Percentiles rank a stretch among this genome's conserved stretches.
Evolutionary conservation across 2,797 vertebrate genomes (phyloP).

Genomic region (Melanogrammus aeglefinus): DNA sequence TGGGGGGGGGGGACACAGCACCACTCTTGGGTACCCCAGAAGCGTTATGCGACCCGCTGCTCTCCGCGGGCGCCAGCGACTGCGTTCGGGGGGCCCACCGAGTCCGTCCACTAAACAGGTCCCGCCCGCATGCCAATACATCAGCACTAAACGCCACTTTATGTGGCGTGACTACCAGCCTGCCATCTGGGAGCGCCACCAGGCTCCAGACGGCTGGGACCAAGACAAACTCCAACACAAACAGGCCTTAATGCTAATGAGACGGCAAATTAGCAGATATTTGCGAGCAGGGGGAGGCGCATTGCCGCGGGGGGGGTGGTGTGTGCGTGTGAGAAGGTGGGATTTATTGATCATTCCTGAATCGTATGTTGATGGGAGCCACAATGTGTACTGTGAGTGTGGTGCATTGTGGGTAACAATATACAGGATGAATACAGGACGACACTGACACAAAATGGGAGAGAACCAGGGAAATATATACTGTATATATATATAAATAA

Average conservation of each 20-base stretch:
- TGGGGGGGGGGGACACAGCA: too few relatives aligned
- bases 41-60: not conserved
- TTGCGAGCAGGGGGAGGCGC: conserved; percentile 48
- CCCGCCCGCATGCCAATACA: conserved; percentile 47
- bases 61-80: conserved; percentile 19
- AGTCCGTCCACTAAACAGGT: conserved; percentile 46
- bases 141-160: conserved; percentile 62
- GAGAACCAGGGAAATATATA: too few relatives aligned
- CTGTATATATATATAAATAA: too few relatives aligned
- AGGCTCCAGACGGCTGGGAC: conserved; percentile 58
- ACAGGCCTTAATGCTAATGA: conserved; percentile 56
- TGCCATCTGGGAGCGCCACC: conserved; percentile 65
- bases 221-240: conserved; percentile 49
- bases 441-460: too few relatives aligned
- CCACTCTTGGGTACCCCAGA: too few relatives aligned
- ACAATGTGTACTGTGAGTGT: too few relatives aligned
- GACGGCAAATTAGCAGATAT: conserved; percentile 65
- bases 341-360: not conserved
- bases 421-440: too few relatives aligned
- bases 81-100: conserved; percentile 23
- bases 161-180: conserved; percentile 59
- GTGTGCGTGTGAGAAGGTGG: too few relatives aligned
- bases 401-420: too few relatives aligned
- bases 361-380: too few relatives aligned
- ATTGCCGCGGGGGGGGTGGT: conserved; percentile 22